Evolutionary conservation across 2,797 vertebrate species (phyloP), one percentile per base, ranked within the genome.

Genomic region (Clarias fuscus): DNA sequence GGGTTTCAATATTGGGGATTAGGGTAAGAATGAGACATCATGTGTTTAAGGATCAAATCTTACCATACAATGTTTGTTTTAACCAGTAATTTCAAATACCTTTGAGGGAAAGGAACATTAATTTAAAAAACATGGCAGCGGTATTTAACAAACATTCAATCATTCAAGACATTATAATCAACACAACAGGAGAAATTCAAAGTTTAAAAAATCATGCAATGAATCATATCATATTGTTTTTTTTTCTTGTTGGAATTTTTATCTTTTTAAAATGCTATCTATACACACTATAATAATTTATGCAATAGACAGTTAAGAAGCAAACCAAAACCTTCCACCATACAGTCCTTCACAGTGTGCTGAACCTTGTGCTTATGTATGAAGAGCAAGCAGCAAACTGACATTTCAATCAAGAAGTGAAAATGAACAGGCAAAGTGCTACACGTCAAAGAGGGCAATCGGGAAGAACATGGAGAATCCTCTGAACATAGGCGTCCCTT

Each of bases 401-500:
- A 53, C 76, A 81, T 77, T 87, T 88, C 82, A 82, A 78, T 87
- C 80, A 82, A 11, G 24, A 59, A 56, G 48, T 65, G 68, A 88
- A 87, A 79, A 76, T 67, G 30, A 88, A 88, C 76, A 72, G 58
- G 33, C 18, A 58, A 77, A 77, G 76, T 56, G 40, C 20, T 62
- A 71, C 73, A 81, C 71, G 27, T 59, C 75, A 70, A 84, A 89
- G 83, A 80, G 33, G 61, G 17, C 24, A 40, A 83, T 67, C 40
- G 24, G 72, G 18, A 80, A 78, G 53, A 71, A 75, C 79, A 85
- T 22, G 59, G 27, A 67, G 73, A 82, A 71, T 48, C 84, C 43
- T 48, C 27, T 75, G 70, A 88, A 78, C 73, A 95, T 93, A 93
- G 94, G 92, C 91, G 91, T 89, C 92, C 82, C 92, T 93, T 93